phyloP scores from a whole-genome alignment of 1,140 invertebrate species.

The Temnothorax curvispinosus region DNA sequence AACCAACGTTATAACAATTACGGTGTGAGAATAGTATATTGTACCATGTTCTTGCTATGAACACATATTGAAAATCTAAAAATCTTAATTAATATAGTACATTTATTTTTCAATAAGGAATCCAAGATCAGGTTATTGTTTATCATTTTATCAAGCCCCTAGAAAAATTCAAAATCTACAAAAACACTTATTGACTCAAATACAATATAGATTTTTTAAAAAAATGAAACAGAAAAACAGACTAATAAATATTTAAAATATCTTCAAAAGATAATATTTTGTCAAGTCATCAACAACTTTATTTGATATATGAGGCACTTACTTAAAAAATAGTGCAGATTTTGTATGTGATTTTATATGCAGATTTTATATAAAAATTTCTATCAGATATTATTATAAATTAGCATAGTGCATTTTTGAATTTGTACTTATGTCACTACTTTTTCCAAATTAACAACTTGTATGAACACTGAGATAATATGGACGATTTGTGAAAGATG shows the following conservation, averaged over 20 bases:
- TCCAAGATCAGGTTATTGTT: background rate
- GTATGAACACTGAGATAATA: background rate
- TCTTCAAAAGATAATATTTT: background rate
- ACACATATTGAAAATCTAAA: conserved; percentile 14
- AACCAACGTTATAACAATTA: conserved; percentile 44
- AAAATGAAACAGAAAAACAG: background rate
- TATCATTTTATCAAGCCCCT: background rate
- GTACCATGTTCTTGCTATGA: conserved; percentile 4
- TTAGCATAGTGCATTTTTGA: background rate
- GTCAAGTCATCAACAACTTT: background rate
- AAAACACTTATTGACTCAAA: background rate
- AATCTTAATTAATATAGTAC: background rate
- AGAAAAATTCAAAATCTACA: background rate
- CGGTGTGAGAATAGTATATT: conserved; percentile 1
- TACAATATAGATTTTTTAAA: background rate
- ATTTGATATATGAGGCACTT: background rate
- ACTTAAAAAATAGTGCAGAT: background rate
- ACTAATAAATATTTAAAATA: background rate
- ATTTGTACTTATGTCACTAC: background rate
- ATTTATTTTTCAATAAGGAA: background rate
- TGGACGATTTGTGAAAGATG: background rate
- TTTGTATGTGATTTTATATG: too few relatives aligned
- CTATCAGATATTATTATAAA: background rate
- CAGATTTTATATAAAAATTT: background rate
- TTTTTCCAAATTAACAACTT: background rate